phyloP scores from a whole-genome alignment of 2,888 invertebrate genomes.

The Cheilosia impressa region DNA sequence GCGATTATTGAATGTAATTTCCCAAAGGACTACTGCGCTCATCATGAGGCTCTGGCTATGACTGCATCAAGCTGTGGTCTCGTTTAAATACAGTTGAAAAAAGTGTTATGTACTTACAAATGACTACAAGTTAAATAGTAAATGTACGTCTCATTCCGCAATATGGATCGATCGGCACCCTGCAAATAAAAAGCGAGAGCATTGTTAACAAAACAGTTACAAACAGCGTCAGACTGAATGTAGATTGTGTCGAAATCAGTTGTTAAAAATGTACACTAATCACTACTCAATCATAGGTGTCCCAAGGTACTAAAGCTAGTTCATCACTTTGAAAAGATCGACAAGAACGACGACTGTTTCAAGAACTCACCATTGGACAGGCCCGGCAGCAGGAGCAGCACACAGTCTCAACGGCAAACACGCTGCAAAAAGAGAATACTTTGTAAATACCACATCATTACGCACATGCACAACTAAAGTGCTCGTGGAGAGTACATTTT shows the following conservation, averaged over 20 bases:
- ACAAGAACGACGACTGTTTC: neutral
- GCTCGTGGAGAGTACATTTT: conserved; percentile 1
- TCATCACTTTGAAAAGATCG: conserved; percentile 76
- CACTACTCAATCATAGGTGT: conserved; percentile 82
- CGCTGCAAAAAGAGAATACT: conserved; percentile 15
- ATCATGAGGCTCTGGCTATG: too few relatives aligned
- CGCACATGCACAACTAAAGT: neutral
- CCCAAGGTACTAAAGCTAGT: conserved; percentile 81
- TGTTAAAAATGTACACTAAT: conserved; percentile 79
- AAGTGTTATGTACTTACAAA: conserved; percentile 9
- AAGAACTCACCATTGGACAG: conserved; percentile 32
- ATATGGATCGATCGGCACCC: conserved; percentile 1
- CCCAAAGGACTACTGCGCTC: too few relatives aligned
- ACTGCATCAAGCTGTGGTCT: too few relatives aligned
- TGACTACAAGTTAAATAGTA: conserved; percentile 14
- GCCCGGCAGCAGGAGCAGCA: neutral
- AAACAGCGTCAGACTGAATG: neutral
- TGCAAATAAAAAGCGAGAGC: conserved; percentile 25
- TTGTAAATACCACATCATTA: neutral
- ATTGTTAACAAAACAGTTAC: neutral
- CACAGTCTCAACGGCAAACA: conserved; percentile 5
- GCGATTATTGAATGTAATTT: too few relatives aligned
- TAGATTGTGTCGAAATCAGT: conserved; percentile 36
- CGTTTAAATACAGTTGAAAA: too few relatives aligned
- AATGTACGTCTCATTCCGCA: conserved; percentile 6